A percentile compares a stretch with the other conserved stretches of the same genome.
Evolutionary conservation across 2,888 invertebrate genomes (phyloP).

Genomic region (Perithous albicinctus): DNA sequence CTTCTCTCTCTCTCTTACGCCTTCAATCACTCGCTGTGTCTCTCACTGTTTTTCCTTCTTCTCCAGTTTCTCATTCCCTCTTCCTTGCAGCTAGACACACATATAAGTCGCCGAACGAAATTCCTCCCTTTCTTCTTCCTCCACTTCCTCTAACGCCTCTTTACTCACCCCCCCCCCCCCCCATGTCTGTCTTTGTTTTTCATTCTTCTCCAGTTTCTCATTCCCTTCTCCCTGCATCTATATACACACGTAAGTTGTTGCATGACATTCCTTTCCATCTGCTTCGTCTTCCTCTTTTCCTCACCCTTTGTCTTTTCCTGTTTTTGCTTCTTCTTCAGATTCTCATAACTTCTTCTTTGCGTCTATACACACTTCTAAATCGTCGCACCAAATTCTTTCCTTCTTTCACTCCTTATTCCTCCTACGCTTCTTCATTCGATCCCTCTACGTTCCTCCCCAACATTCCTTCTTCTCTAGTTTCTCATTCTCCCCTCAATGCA

Average conservation of each 20-base stretch:
- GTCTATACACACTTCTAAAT: too few species aligned
- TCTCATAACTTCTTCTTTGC: too few species aligned
- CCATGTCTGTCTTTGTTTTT: slow-evolving; percentile 21
- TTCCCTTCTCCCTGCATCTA: not conserved
- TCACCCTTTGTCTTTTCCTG: not conserved
- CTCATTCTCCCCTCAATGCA: too few species aligned
- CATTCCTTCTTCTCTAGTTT: too few species aligned
- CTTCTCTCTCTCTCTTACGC: slow-evolving; percentile 39
- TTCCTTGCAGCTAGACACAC: slow-evolving; percentile 1
- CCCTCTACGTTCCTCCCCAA: too few species aligned
- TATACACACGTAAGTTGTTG: slow-evolving; percentile 43
- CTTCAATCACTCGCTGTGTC: slow-evolving; percentile 14
- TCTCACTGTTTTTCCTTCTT: slow-evolving; percentile 19
- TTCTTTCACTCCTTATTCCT: too few species aligned
- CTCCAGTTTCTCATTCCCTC: slow-evolving; percentile 23
- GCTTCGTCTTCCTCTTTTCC: slow-evolving; percentile 21
- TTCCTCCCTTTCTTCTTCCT: slow-evolving; percentile 30
- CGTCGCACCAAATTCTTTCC: too few species aligned
- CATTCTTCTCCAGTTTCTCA: slow-evolving; percentile 22
- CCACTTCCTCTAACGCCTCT: slow-evolving; percentile 23
- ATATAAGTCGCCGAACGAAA: slow-evolving; percentile 48
- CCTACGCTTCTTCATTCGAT: too few species aligned
- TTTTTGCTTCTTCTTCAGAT: slow-evolving; percentile 8
- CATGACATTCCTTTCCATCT: slow-evolving; percentile 36
- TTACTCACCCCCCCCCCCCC: too few species aligned